A percentile compares a stretch with the other conserved stretches of the same genome.
These are phyloP conservation scores for Cephus cinctus DNA, from an alignment of 1,140 invertebrate species.

Conservation along the genomic window DNA sequence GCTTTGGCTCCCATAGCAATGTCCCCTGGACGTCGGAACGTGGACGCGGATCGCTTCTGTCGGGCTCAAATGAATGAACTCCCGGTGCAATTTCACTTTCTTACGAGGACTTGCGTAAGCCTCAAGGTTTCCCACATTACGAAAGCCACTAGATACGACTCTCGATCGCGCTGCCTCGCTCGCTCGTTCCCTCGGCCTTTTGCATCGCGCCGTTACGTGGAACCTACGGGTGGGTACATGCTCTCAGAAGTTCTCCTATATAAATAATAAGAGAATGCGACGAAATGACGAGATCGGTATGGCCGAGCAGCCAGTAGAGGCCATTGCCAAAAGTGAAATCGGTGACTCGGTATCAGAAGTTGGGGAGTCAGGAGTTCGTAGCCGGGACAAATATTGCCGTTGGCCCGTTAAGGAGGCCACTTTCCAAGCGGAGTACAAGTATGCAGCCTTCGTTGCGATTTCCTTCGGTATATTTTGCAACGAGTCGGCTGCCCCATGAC, in stretches of 20 bases:
- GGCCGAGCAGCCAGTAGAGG: slow-evolving; percentile 34
- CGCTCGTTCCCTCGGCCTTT: too few species aligned
- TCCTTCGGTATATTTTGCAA: too few species aligned
- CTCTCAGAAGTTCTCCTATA: slow-evolving; percentile 29
- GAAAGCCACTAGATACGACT: slow-evolving; percentile 48
- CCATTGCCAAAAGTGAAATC: slow-evolving; percentile 58
- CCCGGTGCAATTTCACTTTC: slow-evolving; percentile 52
- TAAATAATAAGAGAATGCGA: slow-evolving; percentile 10
- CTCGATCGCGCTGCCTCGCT: too few species aligned
- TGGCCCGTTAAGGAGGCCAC: slow-evolving; percentile 32
- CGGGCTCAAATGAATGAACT: slow-evolving; percentile 49
- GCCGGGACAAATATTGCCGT: slow-evolving; percentile 30
- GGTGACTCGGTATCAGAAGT: slow-evolving; percentile 19
- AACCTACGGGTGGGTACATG: too few species aligned
- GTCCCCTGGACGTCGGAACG: slow-evolving; percentile 28
- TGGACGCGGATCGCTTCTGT: slow-evolving; percentile 4
- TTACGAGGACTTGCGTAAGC: slow-evolving; percentile 47
- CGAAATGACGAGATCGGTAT: slow-evolving; percentile 14
- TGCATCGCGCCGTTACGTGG: too few species aligned
- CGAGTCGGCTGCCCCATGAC: too few species aligned
- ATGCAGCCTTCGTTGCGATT: too few species aligned
- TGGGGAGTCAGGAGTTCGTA: too few species aligned
- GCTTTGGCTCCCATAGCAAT: slow-evolving; percentile 22
- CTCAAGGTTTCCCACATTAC: slow-evolving; percentile 54
- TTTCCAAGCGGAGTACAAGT: too few species aligned